Percentiles rank a stretch among this genome's conserved stretches.
Evolutionary conservation across 53 echinoderm and acorn worm genomes (phyloP).

Genomic region (Holothuria leucospilota): DNA sequence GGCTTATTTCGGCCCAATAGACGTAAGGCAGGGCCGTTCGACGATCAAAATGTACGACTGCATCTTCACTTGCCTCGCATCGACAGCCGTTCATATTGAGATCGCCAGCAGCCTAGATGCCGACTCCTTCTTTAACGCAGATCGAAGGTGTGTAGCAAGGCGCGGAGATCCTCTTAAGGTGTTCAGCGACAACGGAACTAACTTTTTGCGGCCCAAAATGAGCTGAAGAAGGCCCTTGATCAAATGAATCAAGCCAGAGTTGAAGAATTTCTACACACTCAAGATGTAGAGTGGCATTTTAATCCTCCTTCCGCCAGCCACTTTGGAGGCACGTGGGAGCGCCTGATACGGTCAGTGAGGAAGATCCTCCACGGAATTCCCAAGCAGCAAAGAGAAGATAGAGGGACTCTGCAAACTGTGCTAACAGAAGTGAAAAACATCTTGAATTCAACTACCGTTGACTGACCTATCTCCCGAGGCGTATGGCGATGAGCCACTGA

Average conservation of each 20-base stretch:
- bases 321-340: constrained; percentile 51
- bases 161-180: constrained; percentile 45
- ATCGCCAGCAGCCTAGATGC: constrained; percentile 43
- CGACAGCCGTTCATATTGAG: constrained; percentile 39
- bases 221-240: constrained; percentile 23
- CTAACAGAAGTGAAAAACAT: constrained; percentile 24
- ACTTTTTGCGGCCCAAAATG: constrained; percentile 51
- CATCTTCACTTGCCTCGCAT: constrained; percentile 55
- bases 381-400: background rate
- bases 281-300: constrained; percentile 49
- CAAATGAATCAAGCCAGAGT: constrained; percentile 25
- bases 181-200: constrained; percentile 57
- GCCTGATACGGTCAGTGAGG: constrained; percentile 37
- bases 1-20: constrained; percentile 38
- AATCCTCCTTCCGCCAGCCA: constrained; percentile 40
- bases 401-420: background rate
- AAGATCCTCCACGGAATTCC: constrained; percentile 16
- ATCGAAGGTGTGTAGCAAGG: constrained; percentile 53
- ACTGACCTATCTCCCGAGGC: constrained; percentile 33
- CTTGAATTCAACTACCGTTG: constrained; percentile 32
- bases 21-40: constrained; percentile 8
- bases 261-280: constrained; percentile 42
- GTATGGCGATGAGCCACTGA: constrained; percentile 35
- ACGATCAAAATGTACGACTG: constrained; percentile 14
- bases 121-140: constrained; percentile 54